phyloP scores from a whole-genome alignment of 2,888 invertebrate genomes.

The Ectemnius cavifrons region DNA sequence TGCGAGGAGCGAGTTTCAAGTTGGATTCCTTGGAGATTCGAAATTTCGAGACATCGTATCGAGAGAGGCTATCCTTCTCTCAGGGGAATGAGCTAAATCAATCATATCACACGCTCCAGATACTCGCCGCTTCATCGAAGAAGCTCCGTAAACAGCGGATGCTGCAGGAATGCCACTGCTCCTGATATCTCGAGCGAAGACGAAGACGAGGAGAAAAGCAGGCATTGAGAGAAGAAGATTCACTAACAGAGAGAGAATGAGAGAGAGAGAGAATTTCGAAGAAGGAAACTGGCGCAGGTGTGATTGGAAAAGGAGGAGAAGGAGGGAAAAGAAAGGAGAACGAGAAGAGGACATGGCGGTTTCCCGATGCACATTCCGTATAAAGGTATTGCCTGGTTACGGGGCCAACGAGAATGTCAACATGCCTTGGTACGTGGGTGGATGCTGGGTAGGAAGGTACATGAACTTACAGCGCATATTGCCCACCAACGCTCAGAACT shows the following conservation, averaged over 20 bases:
- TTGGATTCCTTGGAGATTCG: too few species aligned
- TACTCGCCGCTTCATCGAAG: conserved; percentile 16
- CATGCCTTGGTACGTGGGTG: conserved; percentile 43
- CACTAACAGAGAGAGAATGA: too few species aligned
- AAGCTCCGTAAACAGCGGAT: too few species aligned
- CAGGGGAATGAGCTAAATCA: conserved; percentile 24
- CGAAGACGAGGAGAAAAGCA: not conserved
- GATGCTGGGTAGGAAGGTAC: conserved; percentile 20
- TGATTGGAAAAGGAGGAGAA: not conserved
- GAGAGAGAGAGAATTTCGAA: not conserved
- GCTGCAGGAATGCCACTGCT: too few species aligned
- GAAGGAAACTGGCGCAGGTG: not conserved
- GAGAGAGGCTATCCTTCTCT: not conserved
- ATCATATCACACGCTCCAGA: conserved; percentile 50
- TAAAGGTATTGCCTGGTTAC: conserved; percentile 43
- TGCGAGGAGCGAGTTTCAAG: too few species aligned
- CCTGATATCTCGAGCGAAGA: too few species aligned
- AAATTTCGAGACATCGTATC: too few species aligned
- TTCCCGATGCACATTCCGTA: conserved; percentile 37
- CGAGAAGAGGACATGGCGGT: conserved; percentile 17
- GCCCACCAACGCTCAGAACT: not conserved
- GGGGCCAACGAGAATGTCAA: conserved; percentile 55
- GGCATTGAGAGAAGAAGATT: not conserved
- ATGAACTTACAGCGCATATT: conserved; percentile 16
- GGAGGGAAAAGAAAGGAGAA: conserved; percentile 22